phyloP scores from a whole-genome alignment of 2,797 vertebrate species.

The Clarias platycephalus region DNA sequence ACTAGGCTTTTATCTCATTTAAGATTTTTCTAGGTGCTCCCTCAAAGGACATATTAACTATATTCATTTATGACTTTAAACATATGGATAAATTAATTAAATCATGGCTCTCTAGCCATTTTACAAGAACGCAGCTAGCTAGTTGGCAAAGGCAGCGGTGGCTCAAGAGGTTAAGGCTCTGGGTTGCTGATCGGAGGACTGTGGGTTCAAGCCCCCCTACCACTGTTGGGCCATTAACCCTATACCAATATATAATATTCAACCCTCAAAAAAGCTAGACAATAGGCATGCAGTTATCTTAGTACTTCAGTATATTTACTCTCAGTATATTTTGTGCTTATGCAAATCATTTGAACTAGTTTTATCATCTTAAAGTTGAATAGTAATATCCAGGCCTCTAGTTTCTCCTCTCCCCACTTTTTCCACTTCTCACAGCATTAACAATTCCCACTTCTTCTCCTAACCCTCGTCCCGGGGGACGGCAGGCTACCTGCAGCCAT shows the following conservation, averaged over 20 bases:
- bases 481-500: slow-evolving; percentile 57
- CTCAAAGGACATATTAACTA: too few relatives aligned
- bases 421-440: slow-evolving; percentile 26
- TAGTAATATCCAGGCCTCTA: not conserved
- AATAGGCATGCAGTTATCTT: not conserved
- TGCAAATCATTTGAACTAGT: not conserved
- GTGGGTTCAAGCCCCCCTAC: too few relatives aligned
- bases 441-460: slow-evolving; percentile 56
- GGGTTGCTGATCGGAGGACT: too few relatives aligned
- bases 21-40: not conserved
- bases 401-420: not conserved
- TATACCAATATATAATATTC: too few relatives aligned
- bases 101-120: not conserved
- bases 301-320: too few relatives aligned
- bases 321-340: not conserved
- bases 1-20: not conserved
- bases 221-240: too few relatives aligned
- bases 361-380: not conserved
- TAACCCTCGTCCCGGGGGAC: slow-evolving; percentile 60
- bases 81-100: not conserved
- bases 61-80: not conserved
- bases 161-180: too few relatives aligned
- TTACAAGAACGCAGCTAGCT: not conserved
- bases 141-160: not conserved
- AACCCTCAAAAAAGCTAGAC: too few relatives aligned